These are phyloP conservation scores for Calosoma granatense DNA, from an alignment of 1,140 invertebrate species.

Conservation along the genomic window DNA sequence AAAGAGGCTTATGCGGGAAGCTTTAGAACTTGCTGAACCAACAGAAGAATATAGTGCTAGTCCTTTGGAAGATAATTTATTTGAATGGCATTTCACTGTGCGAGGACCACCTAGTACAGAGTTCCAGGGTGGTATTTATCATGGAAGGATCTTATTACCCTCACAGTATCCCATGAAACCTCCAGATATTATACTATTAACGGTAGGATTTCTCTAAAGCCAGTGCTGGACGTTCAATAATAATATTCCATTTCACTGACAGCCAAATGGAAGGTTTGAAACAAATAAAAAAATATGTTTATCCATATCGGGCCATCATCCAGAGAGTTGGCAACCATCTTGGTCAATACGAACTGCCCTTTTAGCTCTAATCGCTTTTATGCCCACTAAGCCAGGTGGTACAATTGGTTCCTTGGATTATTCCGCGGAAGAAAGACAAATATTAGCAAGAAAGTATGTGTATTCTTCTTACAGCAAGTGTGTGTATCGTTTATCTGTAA, in stretches of 20 bases:
- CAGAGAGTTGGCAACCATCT: conserved; percentile 93
- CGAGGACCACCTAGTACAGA: conserved; percentile 77
- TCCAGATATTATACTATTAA: conserved; percentile 88
- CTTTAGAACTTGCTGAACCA: conserved; percentile 70
- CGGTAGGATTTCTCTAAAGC: conserved; percentile 52
- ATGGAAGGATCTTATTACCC: conserved; percentile 81
- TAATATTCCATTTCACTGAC: too few relatives aligned
- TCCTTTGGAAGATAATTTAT: conserved; percentile 90
- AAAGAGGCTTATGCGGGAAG: conserved; percentile 88
- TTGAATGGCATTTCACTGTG: conserved; percentile 98
- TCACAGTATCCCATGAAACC: conserved; percentile 97
- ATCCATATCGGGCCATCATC: conserved; percentile 94
- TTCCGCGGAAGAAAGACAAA: conserved; percentile 67
- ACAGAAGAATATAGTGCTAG: conserved; percentile 86
- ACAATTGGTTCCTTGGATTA: conserved; percentile 89
- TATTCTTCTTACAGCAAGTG: not conserved
- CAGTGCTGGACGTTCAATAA: not conserved
- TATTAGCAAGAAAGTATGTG: conserved; percentile 64
- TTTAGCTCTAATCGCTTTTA: conserved; percentile 86
- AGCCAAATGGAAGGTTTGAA: conserved; percentile 94
- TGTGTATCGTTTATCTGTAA: not conserved
- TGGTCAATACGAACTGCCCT: conserved; percentile 94
- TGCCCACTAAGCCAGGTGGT: conserved; percentile 80
- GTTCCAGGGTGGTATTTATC: conserved; percentile 84
- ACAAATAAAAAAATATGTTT: conserved; percentile 92